A percentile compares a stretch with the other conserved stretches of the same genome.
These are phyloP conservation scores for Eilema sororculum DNA, from an alignment of 2,888 invertebrate species.

Conservation along the genomic window DNA sequence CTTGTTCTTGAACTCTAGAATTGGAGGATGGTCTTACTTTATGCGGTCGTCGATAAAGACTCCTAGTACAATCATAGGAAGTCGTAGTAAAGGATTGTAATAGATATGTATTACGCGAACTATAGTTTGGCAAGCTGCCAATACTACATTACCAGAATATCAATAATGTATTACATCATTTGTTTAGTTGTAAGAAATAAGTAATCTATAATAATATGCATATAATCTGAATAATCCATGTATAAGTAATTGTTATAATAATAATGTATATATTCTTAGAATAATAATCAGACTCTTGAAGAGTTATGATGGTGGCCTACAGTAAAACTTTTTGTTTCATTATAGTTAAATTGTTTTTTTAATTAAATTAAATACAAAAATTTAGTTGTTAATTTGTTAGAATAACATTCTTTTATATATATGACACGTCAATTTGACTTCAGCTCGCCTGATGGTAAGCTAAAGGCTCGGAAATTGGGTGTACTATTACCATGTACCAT, in stretches of 20 bases:
- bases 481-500: too few relatives aligned
- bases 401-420: too few relatives aligned
- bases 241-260: not conserved
- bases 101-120: constrained; percentile 9
- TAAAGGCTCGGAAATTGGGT: too few relatives aligned
- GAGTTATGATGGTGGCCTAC: not conserved
- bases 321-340: too few relatives aligned
- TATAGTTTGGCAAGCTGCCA: constrained; percentile 21
- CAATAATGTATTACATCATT: constrained; percentile 19
- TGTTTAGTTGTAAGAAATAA: constrained; percentile 11
- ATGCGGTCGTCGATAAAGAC: not conserved
- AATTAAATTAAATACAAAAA: too few relatives aligned
- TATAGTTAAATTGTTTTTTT: too few relatives aligned
- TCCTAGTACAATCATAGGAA: constrained; percentile 15
- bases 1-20: not conserved
- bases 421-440: too few relatives aligned
- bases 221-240: constrained; percentile 12
- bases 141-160: constrained; percentile 15
- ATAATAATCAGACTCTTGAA: not conserved
- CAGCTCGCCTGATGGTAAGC: too few relatives aligned
- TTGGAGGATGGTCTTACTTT: not conserved
- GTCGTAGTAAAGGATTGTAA: constrained; percentile 13
- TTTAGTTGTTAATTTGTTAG: too few relatives aligned
- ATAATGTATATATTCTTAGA: not conserved
- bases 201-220: constrained; percentile 7